Conservation (phyloP, 1,140 invertebrate genomes). For the Agrilus planipennis region DNA sequence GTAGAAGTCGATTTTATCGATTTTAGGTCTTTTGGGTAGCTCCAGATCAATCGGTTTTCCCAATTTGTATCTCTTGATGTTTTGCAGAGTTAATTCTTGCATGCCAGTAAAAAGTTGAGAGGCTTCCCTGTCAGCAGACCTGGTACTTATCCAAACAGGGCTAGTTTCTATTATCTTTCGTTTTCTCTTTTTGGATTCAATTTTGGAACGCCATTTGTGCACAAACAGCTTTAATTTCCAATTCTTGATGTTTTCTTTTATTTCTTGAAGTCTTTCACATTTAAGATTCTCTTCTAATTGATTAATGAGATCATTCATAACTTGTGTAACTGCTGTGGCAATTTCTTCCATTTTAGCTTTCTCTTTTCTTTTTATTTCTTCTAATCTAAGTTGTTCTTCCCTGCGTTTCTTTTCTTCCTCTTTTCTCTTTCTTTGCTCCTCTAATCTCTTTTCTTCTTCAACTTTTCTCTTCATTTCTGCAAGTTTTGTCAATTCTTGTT, state of each 20-base stretch:
- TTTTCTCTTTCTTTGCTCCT: slow-evolving; percentile 6
- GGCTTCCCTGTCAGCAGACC: slow-evolving; percentile 40
- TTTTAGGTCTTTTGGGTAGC: slow-evolving; percentile 27
- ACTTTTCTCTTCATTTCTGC: slow-evolving; percentile 7
- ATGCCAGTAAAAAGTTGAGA: slow-evolving; percentile 35
- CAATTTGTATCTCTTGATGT: slow-evolving; percentile 42
- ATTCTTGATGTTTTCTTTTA: slow-evolving; percentile 36
- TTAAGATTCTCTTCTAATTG: slow-evolving; percentile 34
- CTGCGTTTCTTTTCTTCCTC: slow-evolving; percentile 13
- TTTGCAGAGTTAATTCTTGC: slow-evolving; percentile 39
- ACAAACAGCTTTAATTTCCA: slow-evolving; percentile 36
- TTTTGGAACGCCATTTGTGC: slow-evolving; percentile 38
- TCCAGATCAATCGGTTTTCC: slow-evolving; percentile 35
- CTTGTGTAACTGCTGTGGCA: slow-evolving; percentile 13
- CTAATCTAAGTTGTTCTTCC: slow-evolving; percentile 7
- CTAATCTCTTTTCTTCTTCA: slow-evolving; percentile 12
- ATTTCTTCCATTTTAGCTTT: slow-evolving; percentile 17
- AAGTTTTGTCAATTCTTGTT: neutral
- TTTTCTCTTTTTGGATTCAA: slow-evolving; percentile 29
- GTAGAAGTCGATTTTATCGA: slow-evolving; percentile 36
- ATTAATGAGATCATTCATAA: slow-evolving; percentile 28
- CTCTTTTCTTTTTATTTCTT: slow-evolving; percentile 12
- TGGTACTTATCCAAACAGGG: slow-evolving; percentile 46
- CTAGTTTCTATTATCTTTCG: slow-evolving; percentile 42
- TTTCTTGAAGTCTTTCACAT: slow-evolving; percentile 36